phyloP scores from a whole-genome alignment of 2,113 vertebrate genomes.

The Sebastes fasciatus region DNA sequence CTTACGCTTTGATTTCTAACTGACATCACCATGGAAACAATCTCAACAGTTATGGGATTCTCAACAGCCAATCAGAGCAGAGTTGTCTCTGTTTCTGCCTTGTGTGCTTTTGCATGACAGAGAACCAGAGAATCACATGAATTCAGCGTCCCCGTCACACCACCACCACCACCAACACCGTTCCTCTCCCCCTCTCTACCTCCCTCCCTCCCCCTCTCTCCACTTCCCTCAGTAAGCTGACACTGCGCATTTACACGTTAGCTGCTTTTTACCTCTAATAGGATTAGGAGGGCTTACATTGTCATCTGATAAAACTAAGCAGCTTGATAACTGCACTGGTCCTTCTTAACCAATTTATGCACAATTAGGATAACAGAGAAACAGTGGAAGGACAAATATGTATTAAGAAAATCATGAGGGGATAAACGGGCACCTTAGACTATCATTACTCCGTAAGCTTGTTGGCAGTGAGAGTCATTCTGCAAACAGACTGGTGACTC shows the following conservation, averaged over 20 bases:
- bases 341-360: slow-evolving; percentile 90
- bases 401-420: slow-evolving; percentile 83
- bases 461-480: slow-evolving; percentile 25
- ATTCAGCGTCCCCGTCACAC: slow-evolving; percentile 11
- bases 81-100: neutral
- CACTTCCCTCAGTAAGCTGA: slow-evolving; percentile 84
- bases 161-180: slow-evolving; percentile 4
- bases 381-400: slow-evolving; percentile 85
- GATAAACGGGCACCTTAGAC: slow-evolving; percentile 69
- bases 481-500: neutral
- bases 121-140: slow-evolving; percentile 51
- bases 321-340: slow-evolving; percentile 87
- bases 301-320: slow-evolving; percentile 93
- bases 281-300: slow-evolving; percentile 90
- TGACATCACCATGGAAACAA: neutral
- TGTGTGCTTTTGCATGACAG: neutral
- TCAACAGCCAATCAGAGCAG: slow-evolving; percentile 1
- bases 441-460: slow-evolving; percentile 50
- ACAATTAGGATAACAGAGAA: slow-evolving; percentile 91
- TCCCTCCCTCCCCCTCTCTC: slow-evolving; percentile 29
- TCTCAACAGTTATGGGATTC: neutral
- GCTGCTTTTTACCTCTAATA: slow-evolving; percentile 91
- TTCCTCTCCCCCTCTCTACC: slow-evolving; percentile 31
- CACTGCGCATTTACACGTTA: slow-evolving; percentile 90
- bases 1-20: neutral